Conservation (phyloP, 1,140 invertebrate species). For the Atta colombica region DNA sequence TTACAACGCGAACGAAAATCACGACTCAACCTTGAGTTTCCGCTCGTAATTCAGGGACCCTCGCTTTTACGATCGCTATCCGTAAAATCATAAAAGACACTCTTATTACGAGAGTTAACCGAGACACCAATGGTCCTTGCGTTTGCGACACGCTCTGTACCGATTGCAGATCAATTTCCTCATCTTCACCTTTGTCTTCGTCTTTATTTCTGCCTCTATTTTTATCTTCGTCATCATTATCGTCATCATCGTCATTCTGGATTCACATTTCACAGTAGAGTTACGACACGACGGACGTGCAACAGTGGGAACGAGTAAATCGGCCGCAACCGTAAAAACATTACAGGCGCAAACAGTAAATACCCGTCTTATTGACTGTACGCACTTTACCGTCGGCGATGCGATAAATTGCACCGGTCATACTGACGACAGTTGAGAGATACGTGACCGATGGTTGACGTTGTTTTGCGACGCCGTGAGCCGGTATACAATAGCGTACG, state of each 20-base stretch:
- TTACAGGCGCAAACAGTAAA: slow-evolving; percentile 43
- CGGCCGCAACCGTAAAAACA: slow-evolving; percentile 45
- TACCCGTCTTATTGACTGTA: slow-evolving; percentile 59
- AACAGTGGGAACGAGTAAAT: not conserved
- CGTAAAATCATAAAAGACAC: slow-evolving; percentile 50
- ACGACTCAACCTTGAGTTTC: slow-evolving; percentile 44
- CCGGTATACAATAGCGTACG: slow-evolving; percentile 26
- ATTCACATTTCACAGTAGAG: not conserved
- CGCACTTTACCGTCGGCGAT: slow-evolving; percentile 51
- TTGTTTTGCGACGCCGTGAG: slow-evolving; percentile 35
- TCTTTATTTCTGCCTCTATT: not conserved
- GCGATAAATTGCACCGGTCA: slow-evolving; percentile 49
- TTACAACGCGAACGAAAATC: slow-evolving; percentile 16
- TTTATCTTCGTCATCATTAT: not conserved
- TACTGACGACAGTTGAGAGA: slow-evolving; percentile 52
- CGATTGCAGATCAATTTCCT: slow-evolving; percentile 26
- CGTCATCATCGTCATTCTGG: not conserved
- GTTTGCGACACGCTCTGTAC: slow-evolving; percentile 4
- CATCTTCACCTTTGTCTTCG: not conserved
- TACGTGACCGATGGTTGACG: slow-evolving; percentile 46
- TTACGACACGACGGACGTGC: not conserved
- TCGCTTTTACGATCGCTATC: slow-evolving; percentile 40
- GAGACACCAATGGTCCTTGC: slow-evolving; percentile 17
- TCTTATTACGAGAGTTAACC: slow-evolving; percentile 44
- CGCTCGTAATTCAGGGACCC: slow-evolving; percentile 54